Evolutionary conservation across 37 sponge, comb jelly and placozoan genomes (phyloP).

Genomic region (Mnemiopsis leidyi): DNA sequence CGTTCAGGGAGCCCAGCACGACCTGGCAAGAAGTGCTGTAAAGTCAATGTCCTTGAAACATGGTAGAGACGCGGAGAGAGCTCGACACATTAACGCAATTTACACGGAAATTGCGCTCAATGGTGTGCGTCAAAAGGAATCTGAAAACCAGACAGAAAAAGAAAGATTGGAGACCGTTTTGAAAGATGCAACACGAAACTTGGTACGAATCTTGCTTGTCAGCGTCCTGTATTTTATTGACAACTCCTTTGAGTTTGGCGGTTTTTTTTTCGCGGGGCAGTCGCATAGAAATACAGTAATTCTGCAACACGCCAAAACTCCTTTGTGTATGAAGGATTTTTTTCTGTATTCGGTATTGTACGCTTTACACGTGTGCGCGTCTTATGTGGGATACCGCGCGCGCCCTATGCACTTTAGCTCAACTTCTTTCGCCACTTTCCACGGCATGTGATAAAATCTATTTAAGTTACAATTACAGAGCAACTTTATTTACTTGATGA

Average conservation of each 20-base stretch:
- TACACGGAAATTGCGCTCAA: slow-evolving; percentile 59
- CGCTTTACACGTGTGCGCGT: neutral
- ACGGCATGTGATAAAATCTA: no score
- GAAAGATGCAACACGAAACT: slow-evolving; percentile 6
- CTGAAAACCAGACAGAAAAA: neutral
- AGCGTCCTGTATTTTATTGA: no score
- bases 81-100: slow-evolving; percentile 47
- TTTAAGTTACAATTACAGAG: no score
- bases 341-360: neutral
- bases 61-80: slow-evolving; percentile 12
- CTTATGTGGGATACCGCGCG: neutral
- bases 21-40: slow-evolving; percentile 53
- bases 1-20: slow-evolving; percentile 27
- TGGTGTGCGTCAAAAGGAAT: slow-evolving; percentile 6
- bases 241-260: neutral
- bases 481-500: no score
- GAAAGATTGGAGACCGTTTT: slow-evolving; percentile 26
- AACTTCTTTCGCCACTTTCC: no score
- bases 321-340: neutral
- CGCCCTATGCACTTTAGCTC: neutral
- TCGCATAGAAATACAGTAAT: neutral
- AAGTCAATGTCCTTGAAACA: slow-evolving; percentile 41
- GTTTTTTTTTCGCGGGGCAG: slow-evolving; percentile 27
- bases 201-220: slow-evolving; percentile 17
- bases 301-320: neutral